Conservation (phyloP, 2,888 invertebrate species). For the Homarus gammarus region DNA sequence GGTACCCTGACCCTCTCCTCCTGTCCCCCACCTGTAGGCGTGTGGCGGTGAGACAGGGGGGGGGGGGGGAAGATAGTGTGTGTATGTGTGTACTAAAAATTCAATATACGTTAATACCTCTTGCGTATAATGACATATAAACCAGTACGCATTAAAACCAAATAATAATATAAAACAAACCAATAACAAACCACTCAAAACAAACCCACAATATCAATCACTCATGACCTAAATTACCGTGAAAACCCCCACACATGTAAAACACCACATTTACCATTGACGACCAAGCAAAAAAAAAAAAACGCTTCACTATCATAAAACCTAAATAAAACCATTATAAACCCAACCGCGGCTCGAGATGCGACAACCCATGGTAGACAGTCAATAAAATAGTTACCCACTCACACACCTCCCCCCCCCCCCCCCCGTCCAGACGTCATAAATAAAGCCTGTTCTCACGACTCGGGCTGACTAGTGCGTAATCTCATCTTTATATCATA, state of each 20-base stretch:
- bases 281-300: background rate
- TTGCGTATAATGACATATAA: background rate
- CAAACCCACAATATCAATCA: too few species aligned
- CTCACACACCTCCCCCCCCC: too few species aligned
- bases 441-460: constrained; percentile 10
- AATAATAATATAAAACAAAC: too few species aligned
- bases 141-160: too few species aligned
- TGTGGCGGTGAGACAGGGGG: background rate
- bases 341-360: background rate
- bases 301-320: background rate
- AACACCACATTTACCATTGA: too few species aligned
- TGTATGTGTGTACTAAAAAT: too few species aligned
- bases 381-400: constrained; percentile 8
- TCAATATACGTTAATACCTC: too few species aligned
- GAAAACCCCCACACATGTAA: too few species aligned
- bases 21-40: background rate
- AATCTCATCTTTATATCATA: constrained; percentile 12
- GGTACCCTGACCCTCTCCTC: background rate
- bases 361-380: background rate
- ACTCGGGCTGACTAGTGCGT: background rate
- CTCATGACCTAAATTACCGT: too few species aligned
- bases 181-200: too few species aligned
- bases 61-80: background rate
- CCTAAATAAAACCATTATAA: background rate
- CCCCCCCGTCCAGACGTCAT: background rate